phyloP scores from a whole-genome alignment of 1,140 invertebrate species.

The Portunus trituberculatus region DNA sequence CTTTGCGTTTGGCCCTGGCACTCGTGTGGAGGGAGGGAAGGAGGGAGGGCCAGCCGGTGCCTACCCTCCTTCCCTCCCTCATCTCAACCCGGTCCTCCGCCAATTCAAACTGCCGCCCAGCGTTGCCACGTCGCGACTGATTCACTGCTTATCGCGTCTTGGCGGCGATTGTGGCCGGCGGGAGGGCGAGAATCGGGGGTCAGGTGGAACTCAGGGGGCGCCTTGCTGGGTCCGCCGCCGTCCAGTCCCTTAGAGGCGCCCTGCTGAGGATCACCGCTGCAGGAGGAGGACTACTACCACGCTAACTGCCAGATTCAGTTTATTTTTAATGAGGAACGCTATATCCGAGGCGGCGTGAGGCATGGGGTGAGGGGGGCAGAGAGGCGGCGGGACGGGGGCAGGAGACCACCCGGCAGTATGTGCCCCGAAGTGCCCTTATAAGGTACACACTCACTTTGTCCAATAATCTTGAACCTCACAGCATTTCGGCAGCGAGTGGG shows the following conservation, averaged over 20 bases:
- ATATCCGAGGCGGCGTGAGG: slow-evolving; percentile 27
- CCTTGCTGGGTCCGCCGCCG: not conserved
- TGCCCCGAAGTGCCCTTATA: slow-evolving; percentile 44
- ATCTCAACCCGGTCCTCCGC: slow-evolving; percentile 8
- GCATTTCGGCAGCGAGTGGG: slow-evolving; percentile 12
- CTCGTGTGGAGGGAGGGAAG: not conserved
- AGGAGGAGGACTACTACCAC: not conserved
- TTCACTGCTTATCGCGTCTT: not conserved
- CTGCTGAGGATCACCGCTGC: slow-evolving; percentile 13
- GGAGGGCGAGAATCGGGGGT: not conserved
- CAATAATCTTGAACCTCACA: slow-evolving; percentile 10
- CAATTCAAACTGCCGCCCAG: slow-evolving; percentile 56
- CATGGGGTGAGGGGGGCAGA: not conserved
- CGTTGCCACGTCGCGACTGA: slow-evolving; percentile 46
- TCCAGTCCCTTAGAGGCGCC: not conserved
- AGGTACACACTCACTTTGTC: slow-evolving; percentile 51
- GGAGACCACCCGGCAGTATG: not conserved
- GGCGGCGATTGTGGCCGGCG: not conserved
- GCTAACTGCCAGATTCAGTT: slow-evolving; percentile 40
- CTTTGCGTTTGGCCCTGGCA: slow-evolving; percentile 26
- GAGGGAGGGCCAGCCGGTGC: not conserved
- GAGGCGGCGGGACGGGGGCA: not conserved
- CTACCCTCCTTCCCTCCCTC: not conserved
- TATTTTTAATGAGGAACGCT: slow-evolving; percentile 57
- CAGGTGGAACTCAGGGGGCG: not conserved